Base-by-base conservation (phyloP, 2,888 invertebrate genomes). In the Deilephila porcellus region DNA sequence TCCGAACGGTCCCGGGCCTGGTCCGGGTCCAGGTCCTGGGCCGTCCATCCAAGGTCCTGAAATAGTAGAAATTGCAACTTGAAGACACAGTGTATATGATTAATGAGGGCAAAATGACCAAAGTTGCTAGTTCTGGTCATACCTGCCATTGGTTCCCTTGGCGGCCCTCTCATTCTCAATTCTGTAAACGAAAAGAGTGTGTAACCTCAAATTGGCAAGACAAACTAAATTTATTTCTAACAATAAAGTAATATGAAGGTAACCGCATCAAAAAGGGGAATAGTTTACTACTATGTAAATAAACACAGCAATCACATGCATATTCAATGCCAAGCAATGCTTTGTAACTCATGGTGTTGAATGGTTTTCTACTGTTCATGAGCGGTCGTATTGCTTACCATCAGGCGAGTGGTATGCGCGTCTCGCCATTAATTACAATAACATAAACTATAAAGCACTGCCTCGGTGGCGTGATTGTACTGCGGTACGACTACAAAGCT, bases 11-110 rank as follows among this genome's bases (percentile, higher is more conserved):
- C 81, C 82, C 4, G 84, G 80, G 84, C 87, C 83, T 78, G 81
- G 79, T 1, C 76, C 74, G 2, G 76, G 76, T n/a, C 83, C 82
- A 2, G 85, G 81, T 8, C 88, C 86, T 32, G 90, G 85, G 76
- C 93, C 89, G 76, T 93, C 95, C 94, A 95, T 89, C 93, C 93
- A 93, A 0, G 91, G 91, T 19, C 91, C 93, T 90, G 93, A 11
- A 90, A 92, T 76, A 45, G 71, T 73, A 62, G 59, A 76, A 73
- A 64, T 60, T 60, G 4, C 25, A 74, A n/a, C 75, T 60, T 52
- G 34, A 71, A 63, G 52, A 62, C 59, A 76, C 70, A 60, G 60
- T 72, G 73, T 76, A 73, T 63, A 81, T 77, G 74, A 59, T 29
- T 34, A 56, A 45, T 37, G 25, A 32, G 56, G 53, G 20, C 14